Evolutionary conservation across 2,888 invertebrate genomes (phyloP).

Genomic region (Acleris holmiana): DNA sequence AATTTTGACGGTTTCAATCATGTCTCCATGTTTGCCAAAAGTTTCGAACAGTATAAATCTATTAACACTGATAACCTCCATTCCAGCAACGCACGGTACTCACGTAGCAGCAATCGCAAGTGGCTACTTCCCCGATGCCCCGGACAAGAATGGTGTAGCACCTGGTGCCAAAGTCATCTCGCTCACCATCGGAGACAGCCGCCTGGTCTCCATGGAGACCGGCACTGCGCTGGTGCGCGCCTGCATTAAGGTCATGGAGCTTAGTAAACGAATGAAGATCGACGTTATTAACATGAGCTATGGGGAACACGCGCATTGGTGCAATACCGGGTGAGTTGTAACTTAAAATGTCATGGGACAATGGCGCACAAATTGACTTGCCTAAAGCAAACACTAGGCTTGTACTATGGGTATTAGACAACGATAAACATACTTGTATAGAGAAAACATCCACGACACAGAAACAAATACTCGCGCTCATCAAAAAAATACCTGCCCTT

Average conservation of each 20-base stretch:
- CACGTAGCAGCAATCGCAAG: constrained; percentile 99
- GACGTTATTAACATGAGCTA: constrained; percentile 99
- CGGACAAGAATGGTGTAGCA: constrained; percentile 96
- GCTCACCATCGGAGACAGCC: constrained; percentile 96
- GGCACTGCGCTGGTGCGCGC: constrained; percentile 96
- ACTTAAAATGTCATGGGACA: no score
- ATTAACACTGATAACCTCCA: background rate
- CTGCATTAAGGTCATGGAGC: constrained; percentile 93
- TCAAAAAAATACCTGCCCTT: no score
- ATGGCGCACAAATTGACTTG: no score
- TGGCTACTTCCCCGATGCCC: constrained; percentile 93
- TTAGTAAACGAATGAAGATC: constrained; percentile 85
- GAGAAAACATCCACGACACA: no score
- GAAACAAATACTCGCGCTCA: no score
- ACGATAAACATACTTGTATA: no score
- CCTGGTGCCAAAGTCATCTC: constrained; percentile 98
- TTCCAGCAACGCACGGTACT: constrained; percentile 96
- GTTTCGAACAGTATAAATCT: no score
- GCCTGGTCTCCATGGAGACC: constrained; percentile 97
- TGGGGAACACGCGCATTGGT: constrained; percentile 97
- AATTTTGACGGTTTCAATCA: no score
- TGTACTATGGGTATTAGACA: no score
- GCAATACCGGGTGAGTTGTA: constrained; percentile 90
- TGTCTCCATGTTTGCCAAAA: no score
- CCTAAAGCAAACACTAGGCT: no score